phyloP scores from a whole-genome alignment of 2,113 vertebrate genomes.

The Chitala chitala region DNA sequence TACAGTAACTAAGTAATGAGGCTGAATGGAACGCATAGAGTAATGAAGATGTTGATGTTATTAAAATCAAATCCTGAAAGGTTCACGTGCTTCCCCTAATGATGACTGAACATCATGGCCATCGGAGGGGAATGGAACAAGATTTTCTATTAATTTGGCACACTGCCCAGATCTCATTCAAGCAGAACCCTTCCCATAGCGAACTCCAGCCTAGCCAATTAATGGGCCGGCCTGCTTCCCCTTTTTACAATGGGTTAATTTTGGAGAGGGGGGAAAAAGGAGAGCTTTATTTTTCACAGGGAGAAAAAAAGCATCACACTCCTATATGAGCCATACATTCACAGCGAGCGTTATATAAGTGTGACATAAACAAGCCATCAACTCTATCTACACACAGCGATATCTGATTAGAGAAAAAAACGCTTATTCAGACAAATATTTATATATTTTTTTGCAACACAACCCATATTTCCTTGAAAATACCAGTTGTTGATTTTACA shows the following conservation, averaged over 20 bases:
- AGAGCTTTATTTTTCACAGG: slow-evolving; percentile 25
- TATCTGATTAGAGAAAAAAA: neutral
- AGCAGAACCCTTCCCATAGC: slow-evolving; percentile 84
- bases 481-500: neutral
- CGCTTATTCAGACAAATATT: neutral
- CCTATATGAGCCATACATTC: slow-evolving; percentile 7
- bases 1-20: slow-evolving; percentile 70
- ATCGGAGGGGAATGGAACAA: slow-evolving; percentile 82
- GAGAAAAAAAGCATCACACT: slow-evolving; percentile 14
- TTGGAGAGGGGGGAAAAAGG: slow-evolving; percentile 22
- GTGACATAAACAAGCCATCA: neutral
- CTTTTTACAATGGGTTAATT: slow-evolving; percentile 61
- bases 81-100: slow-evolving; percentile 85
- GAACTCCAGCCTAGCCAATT: slow-evolving; percentile 78
- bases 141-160: slow-evolving; percentile 93
- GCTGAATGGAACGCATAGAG: slow-evolving; percentile 71
- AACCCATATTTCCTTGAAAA: neutral
- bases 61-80: slow-evolving; percentile 87
- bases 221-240: slow-evolving; percentile 65
- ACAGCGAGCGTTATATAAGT: neutral
- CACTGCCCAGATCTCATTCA: slow-evolving; percentile 89
- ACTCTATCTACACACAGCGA: neutral
- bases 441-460: slow-evolving; percentile 3
- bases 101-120: slow-evolving; percentile 76
- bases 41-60: slow-evolving; percentile 88